These are phyloP conservation scores for Neoscelio sp. DNA, from an alignment of 2,888 invertebrate species.

Conservation along the genomic window DNA sequence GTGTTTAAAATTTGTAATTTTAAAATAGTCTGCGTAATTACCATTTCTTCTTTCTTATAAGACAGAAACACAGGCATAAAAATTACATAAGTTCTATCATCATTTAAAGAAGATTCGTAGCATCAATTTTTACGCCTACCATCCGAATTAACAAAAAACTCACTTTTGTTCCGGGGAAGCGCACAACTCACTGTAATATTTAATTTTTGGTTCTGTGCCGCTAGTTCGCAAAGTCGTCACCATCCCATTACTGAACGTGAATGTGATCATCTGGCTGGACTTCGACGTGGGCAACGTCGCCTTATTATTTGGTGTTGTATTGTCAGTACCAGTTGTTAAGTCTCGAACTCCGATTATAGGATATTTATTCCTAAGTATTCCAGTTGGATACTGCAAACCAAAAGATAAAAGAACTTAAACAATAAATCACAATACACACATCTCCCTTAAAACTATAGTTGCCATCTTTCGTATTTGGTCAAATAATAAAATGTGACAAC, in stretches of 20 bases:
- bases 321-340: slow-evolving; percentile 94
- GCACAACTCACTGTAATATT: slow-evolving; percentile 97
- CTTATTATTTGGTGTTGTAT: slow-evolving; percentile 87
- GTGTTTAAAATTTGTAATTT: too few species aligned
- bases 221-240: slow-evolving; percentile 96
- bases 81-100: too few species aligned
- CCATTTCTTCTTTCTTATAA: not conserved
- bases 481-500: not conserved
- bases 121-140: too few species aligned
- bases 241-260: slow-evolving; percentile 94
- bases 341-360: slow-evolving; percentile 91
- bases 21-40: too few species aligned
- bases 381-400: slow-evolving; percentile 88
- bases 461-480: too few species aligned
- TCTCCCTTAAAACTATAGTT: too few species aligned
- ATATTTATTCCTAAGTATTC: slow-evolving; percentile 86
- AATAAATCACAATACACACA: too few species aligned
- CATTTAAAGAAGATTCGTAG: too few species aligned
- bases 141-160: slow-evolving; percentile 79
- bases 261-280: slow-evolving; percentile 96
- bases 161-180: slow-evolving; percentile 87
- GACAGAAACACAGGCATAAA: too few species aligned
- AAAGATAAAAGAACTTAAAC: too few species aligned
- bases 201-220: slow-evolving; percentile 99
- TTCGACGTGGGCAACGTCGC: slow-evolving; percentile 88